phyloP scores from a whole-genome alignment of 2,888 invertebrate genomes.

The Clistopyga incitator region DNA sequence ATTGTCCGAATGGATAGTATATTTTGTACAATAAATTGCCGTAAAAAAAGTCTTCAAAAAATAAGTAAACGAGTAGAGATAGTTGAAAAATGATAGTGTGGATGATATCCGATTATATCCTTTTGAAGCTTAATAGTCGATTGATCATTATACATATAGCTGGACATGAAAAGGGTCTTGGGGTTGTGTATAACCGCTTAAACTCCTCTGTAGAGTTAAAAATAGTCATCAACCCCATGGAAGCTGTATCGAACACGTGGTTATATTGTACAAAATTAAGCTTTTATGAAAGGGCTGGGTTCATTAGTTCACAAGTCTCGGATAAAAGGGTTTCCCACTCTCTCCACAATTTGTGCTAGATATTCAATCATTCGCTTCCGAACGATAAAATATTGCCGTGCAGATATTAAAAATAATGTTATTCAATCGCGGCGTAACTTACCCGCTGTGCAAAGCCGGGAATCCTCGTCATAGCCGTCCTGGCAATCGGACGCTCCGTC shows the following conservation, averaged over 20 bases:
- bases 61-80: too few relatives aligned
- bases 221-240: conserved; percentile 27
- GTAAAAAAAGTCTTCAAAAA: too few relatives aligned
- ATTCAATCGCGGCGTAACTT: conserved; percentile 73
- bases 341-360: too few relatives aligned
- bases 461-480: conserved; percentile 98
- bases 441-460: conserved; percentile 97
- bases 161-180: neutral
- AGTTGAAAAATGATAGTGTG: neutral
- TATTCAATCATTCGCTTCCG: too few relatives aligned
- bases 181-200: neutral
- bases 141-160: neutral
- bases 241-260: conserved; percentile 1
- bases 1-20: too few relatives aligned
- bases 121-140: neutral
- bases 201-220: conserved; percentile 14
- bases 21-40: too few relatives aligned
- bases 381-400: too few relatives aligned
- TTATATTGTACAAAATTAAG: neutral
- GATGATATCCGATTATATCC: neutral
- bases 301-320: neutral
- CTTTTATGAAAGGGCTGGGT: neutral
- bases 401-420: too few relatives aligned
- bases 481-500: conserved; percentile 97
- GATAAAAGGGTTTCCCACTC: neutral